A percentile compares a stretch with the other conserved stretches of the same genome.
These are phyloP conservation scores for Ginglymostoma cirratum DNA, from an alignment of 2,113 vertebrate species.

Conservation along the genomic window DNA sequence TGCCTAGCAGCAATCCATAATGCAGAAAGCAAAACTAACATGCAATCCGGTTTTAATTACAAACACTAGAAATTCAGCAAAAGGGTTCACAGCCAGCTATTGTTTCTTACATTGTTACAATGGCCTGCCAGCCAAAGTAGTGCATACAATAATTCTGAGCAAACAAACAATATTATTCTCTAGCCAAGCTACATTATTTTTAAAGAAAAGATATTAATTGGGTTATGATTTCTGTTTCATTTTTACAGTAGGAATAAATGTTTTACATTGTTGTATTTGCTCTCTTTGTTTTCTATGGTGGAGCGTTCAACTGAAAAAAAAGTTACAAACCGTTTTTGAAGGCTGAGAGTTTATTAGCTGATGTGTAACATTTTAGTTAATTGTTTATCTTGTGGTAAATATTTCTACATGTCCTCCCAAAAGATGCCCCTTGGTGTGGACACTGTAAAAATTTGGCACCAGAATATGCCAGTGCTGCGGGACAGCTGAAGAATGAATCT, in stretches of 20 bases:
- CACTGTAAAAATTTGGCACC: conserved; percentile 58
- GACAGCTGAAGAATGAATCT: conserved; percentile 64
- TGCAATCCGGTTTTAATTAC: background rate
- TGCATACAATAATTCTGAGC: background rate
- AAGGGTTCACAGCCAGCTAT: background rate
- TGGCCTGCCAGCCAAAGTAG: background rate
- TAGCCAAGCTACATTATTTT: background rate
- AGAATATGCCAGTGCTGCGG: conserved; percentile 66
- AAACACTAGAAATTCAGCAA: background rate
- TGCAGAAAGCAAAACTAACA: background rate
- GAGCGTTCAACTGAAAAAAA: background rate
- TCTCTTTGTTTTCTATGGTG: background rate
- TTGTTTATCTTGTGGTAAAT: background rate
- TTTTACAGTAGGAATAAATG: too few relatives aligned
- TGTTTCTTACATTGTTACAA: background rate
- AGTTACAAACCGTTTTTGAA: background rate
- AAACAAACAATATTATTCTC: background rate
- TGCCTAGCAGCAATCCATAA: background rate
- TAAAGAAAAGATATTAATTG: background rate
- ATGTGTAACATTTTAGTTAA: background rate
- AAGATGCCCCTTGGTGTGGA: conserved; percentile 65
- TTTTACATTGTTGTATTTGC: too few relatives aligned
- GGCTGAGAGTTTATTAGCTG: background rate
- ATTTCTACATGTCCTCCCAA: conserved; percentile 37
- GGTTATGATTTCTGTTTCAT: background rate